These are phyloP conservation scores for Gastracanthus pulcherrimus DNA, from an alignment of 2,888 invertebrate species.

Conservation along the genomic window DNA sequence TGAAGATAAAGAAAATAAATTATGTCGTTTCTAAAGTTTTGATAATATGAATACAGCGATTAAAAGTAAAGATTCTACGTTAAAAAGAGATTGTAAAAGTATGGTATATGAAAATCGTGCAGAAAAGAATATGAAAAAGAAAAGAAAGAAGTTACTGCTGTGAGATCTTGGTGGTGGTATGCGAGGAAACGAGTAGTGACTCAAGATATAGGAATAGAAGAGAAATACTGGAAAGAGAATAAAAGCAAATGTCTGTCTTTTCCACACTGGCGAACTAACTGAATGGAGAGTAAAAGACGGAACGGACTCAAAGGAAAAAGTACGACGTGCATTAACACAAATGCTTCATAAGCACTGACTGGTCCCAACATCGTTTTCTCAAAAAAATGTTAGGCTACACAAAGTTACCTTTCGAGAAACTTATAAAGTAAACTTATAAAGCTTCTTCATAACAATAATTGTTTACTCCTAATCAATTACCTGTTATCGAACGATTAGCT, in stretches of 20 bases:
- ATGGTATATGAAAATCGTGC: background rate
- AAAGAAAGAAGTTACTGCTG: background rate
- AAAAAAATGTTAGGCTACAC: background rate
- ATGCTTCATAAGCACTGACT: background rate
- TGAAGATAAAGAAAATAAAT: too few relatives aligned
- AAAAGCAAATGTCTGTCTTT: conserved; percentile 34
- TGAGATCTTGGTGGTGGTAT: background rate
- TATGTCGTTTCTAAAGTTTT: too few relatives aligned
- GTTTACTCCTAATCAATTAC: too few relatives aligned
- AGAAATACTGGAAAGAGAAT: conserved; percentile 21
- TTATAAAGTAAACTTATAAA: too few relatives aligned
- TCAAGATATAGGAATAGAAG: background rate
- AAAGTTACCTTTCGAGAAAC: too few relatives aligned
- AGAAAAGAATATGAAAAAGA: background rate
- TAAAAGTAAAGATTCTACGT: background rate
- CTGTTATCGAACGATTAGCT: too few relatives aligned
- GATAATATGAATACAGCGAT: too few relatives aligned
- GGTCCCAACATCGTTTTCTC: background rate
- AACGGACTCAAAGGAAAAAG: background rate
- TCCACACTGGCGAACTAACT: conserved; percentile 30
- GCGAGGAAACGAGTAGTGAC: background rate
- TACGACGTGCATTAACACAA: conserved; percentile 11
- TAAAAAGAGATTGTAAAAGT: too few relatives aligned
- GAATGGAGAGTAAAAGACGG: conserved; percentile 17
- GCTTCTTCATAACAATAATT: too few relatives aligned